Evolutionary conservation across 2,113 vertebrate species (phyloP).

Genomic region (Isurus oxyrinchus): DNA sequence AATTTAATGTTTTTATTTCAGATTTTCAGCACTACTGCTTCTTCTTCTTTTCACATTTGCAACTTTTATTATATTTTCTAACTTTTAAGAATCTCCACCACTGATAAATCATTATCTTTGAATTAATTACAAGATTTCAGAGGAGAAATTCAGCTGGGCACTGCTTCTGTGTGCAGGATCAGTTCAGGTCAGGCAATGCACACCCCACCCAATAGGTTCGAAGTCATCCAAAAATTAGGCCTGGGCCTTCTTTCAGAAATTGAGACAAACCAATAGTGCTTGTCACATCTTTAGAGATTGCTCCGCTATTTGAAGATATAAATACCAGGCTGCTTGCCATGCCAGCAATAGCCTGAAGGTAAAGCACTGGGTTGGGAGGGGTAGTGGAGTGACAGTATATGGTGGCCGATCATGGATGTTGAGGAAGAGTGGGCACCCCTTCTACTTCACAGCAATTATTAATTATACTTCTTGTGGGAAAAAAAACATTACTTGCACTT

Average conservation of each 20-base stretch:
- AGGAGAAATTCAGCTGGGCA: neutral
- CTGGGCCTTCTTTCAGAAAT: too few relatives aligned
- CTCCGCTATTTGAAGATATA: neutral
- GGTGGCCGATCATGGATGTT: too few relatives aligned
- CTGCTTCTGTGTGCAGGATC: neutral
- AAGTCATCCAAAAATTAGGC: neutral
- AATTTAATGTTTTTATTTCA: neutral
- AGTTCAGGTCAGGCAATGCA: neutral
- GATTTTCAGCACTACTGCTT: neutral
- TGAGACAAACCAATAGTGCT: neutral
- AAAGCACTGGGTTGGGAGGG: too few relatives aligned
- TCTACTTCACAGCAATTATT: too few relatives aligned
- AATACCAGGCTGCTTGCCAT: neutral
- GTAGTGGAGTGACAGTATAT: too few relatives aligned
- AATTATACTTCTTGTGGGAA: too few relatives aligned
- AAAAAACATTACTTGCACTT: too few relatives aligned
- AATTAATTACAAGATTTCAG: neutral
- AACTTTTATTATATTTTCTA: neutral
- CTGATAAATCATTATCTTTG: neutral
- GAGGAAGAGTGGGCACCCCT: too few relatives aligned
- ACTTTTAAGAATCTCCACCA: neutral
- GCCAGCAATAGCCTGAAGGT: neutral
- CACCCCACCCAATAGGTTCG: neutral
- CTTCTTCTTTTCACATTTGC: neutral
- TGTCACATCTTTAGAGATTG: too few relatives aligned